Conservation (phyloP, 2,888 invertebrate species). For the Epinotia brunnichana region DNA sequence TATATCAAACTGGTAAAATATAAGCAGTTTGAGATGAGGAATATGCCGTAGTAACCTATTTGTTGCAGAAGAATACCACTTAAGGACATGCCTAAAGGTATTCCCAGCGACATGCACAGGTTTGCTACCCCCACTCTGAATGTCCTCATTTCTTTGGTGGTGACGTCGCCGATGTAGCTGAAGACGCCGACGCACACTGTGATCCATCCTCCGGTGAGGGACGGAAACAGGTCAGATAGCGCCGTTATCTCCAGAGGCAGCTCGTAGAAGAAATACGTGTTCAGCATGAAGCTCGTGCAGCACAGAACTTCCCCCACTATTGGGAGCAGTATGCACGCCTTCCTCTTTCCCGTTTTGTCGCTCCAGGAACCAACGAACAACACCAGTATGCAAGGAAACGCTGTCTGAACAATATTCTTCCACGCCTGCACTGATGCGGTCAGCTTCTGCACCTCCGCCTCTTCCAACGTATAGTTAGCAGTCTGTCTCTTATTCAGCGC, state of each 20-base stretch:
- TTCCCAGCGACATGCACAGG: conserved; percentile 85
- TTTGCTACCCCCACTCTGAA: conserved; percentile 85
- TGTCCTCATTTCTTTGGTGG: conserved; percentile 84
- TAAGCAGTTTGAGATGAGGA: conserved; percentile 77
- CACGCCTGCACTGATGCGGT: conserved; percentile 83
- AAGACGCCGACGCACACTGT: conserved; percentile 85
- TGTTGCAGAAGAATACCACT: conserved; percentile 82
- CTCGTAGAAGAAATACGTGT: conserved; percentile 84
- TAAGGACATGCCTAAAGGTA: conserved; percentile 83
- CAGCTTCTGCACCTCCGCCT: conserved; percentile 85
- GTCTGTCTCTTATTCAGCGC: conserved; percentile 89
- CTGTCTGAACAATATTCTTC: conserved; percentile 83
- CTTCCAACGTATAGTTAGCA: conserved; percentile 86
- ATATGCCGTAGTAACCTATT: conserved; percentile 81
- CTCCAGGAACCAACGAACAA: conserved; percentile 86
- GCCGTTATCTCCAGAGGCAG: conserved; percentile 83
- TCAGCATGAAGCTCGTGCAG: conserved; percentile 79
- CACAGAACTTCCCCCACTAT: conserved; percentile 82
- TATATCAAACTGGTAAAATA: conserved; percentile 82
- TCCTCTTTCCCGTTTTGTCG: conserved; percentile 83
- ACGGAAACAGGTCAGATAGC: conserved; percentile 82
- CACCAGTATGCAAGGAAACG: conserved; percentile 82
- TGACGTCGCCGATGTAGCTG: conserved; percentile 86
- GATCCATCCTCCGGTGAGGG: conserved; percentile 84
- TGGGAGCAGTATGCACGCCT: conserved; percentile 84